Conservation (phyloP, 2,113 vertebrate genomes). For the Mus musculus region DNA sequence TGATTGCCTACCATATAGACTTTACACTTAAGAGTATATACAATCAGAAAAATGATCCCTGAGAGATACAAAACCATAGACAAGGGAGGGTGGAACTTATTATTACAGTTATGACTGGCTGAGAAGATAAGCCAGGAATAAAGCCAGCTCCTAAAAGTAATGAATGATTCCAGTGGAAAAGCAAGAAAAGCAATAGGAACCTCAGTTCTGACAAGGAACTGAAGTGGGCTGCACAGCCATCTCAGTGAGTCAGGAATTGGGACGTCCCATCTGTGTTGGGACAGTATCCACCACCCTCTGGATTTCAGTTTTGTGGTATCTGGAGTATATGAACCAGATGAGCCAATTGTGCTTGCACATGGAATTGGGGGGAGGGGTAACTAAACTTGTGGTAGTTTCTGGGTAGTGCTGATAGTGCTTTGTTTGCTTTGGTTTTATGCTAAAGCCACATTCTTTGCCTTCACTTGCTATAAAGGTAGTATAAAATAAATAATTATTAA, state of each 20-base stretch:
- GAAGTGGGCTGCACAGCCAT: background rate
- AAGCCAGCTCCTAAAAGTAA: background rate
- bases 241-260: background rate
- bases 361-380: background rate
- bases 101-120: background rate
- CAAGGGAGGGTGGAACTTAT: background rate
- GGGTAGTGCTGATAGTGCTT: no score
- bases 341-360: background rate
- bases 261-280: background rate
- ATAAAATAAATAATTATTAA: background rate
- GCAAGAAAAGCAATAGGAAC: background rate
- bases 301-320: background rate
- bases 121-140: background rate
- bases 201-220: no score
- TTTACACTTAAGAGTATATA: background rate
- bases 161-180: rapidly evolving
- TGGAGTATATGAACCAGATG: background rate
- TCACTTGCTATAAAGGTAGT: background rate
- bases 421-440: background rate
- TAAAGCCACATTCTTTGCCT: background rate
- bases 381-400: background rate
- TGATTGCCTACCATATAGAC: background rate
- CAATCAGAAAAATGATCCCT: background rate
- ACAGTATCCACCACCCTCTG: background rate
- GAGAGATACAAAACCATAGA: background rate